Evolutionary conservation across 2,888 invertebrate species (phyloP).

Genomic region (Drosophila paranaensis): DNA sequence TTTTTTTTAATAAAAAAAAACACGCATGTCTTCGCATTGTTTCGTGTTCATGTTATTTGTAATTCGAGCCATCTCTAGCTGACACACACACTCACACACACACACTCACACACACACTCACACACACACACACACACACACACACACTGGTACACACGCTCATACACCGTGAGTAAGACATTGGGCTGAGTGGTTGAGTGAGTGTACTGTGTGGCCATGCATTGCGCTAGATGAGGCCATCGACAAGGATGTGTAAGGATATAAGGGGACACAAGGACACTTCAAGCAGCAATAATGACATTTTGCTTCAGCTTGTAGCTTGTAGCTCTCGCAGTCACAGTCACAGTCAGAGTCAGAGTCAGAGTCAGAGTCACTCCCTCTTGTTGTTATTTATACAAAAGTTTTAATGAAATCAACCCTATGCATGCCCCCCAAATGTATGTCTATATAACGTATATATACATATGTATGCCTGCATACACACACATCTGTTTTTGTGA

Average conservation of each 20-base stretch:
- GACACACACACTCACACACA: not conserved
- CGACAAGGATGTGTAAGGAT: slow-evolving; percentile 16
- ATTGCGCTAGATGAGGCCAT: slow-evolving; percentile 46
- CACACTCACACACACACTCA: too few species aligned
- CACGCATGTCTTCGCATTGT: not conserved
- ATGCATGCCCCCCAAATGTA: slow-evolving; percentile 17
- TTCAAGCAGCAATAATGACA: slow-evolving; percentile 65
- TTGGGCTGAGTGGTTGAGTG: slow-evolving; percentile 47
- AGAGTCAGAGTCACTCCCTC: slow-evolving; percentile 16
- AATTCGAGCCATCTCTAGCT: slow-evolving; percentile 8
- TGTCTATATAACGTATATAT: slow-evolving; percentile 3
- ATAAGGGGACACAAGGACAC: slow-evolving; percentile 42
- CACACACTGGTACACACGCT: not conserved
- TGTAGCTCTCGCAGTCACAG: not conserved
- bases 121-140: too few species aligned
- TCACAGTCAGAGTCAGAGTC: slow-evolving; percentile 11
- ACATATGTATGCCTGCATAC: not conserved
- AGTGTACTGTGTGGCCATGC: slow-evolving; percentile 40
- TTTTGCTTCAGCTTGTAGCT: slow-evolving; percentile 34
- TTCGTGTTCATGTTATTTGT: not conserved
- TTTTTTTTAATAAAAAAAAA: too few species aligned
- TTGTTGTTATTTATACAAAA: slow-evolving; percentile 62
- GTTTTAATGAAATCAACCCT: slow-evolving; percentile 62
- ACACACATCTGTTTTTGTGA: not conserved
- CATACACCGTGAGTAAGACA: slow-evolving; percentile 5